Conservation (phyloP, 2,113 vertebrate species). For the Sardina pilchardus region DNA sequence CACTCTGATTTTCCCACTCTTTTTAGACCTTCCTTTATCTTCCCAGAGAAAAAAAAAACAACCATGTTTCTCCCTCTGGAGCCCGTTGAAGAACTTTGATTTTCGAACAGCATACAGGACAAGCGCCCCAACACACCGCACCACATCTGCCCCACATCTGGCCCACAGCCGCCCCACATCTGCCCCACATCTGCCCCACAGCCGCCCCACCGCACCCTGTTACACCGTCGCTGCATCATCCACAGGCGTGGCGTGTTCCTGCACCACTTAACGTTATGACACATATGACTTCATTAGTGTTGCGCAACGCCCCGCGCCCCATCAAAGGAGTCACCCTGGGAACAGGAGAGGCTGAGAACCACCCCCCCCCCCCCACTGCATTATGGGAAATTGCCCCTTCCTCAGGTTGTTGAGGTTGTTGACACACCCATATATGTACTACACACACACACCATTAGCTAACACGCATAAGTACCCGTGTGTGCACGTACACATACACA, state of each 20-base stretch:
- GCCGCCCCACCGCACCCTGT: not conserved
- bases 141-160: too few species aligned
- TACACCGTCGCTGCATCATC: not conserved
- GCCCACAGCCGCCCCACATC: too few species aligned
- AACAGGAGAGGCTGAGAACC: not conserved
- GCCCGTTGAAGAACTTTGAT: not conserved
- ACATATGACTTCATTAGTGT: constrained; percentile 12
- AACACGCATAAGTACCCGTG: not conserved
- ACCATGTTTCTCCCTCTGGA: not conserved
- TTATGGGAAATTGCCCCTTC: not conserved
- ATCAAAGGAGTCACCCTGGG: not conserved
- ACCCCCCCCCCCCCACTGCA: not conserved
- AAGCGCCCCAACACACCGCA: not conserved
- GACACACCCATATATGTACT: not conserved
- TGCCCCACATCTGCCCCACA: not conserved
- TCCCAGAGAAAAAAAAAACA: not conserved
- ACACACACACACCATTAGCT: not conserved
- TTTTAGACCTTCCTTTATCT: not conserved
- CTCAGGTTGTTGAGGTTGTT: too few species aligned
- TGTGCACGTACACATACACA: constrained; percentile 17
- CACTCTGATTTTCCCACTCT: not conserved
- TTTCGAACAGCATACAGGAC: not conserved
- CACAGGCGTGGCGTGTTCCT: not conserved
- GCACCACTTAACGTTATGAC: not conserved
- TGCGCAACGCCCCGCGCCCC: not conserved